These are phyloP conservation scores for Nomada lathburiana DNA, from an alignment of 2,888 invertebrate species.

Conservation along the genomic window DNA sequence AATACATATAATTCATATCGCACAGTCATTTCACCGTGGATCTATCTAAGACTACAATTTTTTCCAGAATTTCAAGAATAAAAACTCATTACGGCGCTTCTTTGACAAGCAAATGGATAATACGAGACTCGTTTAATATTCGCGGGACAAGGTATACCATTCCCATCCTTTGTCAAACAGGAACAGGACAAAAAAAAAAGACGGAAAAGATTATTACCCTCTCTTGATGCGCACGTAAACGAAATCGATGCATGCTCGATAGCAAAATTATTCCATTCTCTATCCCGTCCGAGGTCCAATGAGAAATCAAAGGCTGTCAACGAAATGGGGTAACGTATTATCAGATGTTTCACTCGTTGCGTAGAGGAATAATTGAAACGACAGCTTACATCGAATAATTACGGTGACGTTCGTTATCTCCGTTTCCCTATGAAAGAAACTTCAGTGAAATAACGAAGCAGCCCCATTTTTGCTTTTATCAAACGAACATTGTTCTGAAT, in stretches of 20 bases:
- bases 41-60: not conserved
- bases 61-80: not conserved
- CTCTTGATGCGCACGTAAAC: not conserved
- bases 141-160: not conserved
- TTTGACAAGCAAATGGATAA: not conserved
- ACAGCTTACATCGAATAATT: conserved; percentile 21
- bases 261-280: conserved; percentile 1
- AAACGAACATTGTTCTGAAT: not conserved
- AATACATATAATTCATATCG: not conserved
- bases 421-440: not conserved
- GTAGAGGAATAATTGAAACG: conserved; percentile 24
- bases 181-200: not conserved
- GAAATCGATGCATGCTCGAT: not conserved
- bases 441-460: not conserved
- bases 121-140: not conserved
- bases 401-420: conserved; percentile 19
- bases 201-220: not conserved
- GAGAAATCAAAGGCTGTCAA: not conserved
- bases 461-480: not conserved
- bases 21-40: not conserved
- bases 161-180: not conserved
- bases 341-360: not conserved
- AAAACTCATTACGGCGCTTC: not conserved
- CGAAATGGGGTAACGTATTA: too few relatives aligned
- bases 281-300: not conserved